These are phyloP conservation scores for Salmo trutta DNA, from an alignment of 2,797 vertebrate species.

Conservation along the genomic window DNA sequence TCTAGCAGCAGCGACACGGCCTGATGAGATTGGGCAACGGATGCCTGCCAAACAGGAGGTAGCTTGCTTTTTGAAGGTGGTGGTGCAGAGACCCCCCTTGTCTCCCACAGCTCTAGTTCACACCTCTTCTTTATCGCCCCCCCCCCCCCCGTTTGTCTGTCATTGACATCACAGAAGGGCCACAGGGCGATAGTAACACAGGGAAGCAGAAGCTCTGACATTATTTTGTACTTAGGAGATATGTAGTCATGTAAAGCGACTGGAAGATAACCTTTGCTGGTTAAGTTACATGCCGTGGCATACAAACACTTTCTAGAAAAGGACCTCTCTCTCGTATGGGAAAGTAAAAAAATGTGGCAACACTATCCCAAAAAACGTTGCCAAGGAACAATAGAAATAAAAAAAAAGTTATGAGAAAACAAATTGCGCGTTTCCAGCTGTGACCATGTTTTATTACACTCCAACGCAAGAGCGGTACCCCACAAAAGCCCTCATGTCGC, in stretches of 20 bases:
- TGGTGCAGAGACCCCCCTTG: neutral
- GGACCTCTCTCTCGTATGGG: neutral
- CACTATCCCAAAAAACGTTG: neutral
- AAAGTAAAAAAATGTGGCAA: neutral
- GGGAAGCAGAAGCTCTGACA: neutral
- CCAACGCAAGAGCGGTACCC: neutral
- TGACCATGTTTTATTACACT: neutral
- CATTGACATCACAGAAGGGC: neutral
- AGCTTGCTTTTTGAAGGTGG: constrained; percentile 67
- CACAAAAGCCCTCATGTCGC: neutral
- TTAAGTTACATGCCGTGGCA: too few relatives aligned
- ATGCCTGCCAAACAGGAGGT: constrained; percentile 68
- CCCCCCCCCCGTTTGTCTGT: neutral
- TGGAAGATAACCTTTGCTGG: neutral
- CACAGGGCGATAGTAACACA: too few relatives aligned
- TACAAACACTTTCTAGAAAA: too few relatives aligned
- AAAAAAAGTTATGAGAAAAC: too few relatives aligned
- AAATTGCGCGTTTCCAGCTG: neutral
- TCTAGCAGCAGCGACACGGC: constrained; percentile 70
- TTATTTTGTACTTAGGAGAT: neutral
- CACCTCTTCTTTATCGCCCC: neutral
- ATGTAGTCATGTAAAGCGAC: neutral
- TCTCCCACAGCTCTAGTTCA: neutral
- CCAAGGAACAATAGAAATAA: too few relatives aligned
- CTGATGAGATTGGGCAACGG: constrained; percentile 75